Evolutionary conservation across 2,113 vertebrate species (phyloP), one percentile per base, ranked within the genome.

Genomic region (Hydrochoerus hydrochaeris): DNA sequence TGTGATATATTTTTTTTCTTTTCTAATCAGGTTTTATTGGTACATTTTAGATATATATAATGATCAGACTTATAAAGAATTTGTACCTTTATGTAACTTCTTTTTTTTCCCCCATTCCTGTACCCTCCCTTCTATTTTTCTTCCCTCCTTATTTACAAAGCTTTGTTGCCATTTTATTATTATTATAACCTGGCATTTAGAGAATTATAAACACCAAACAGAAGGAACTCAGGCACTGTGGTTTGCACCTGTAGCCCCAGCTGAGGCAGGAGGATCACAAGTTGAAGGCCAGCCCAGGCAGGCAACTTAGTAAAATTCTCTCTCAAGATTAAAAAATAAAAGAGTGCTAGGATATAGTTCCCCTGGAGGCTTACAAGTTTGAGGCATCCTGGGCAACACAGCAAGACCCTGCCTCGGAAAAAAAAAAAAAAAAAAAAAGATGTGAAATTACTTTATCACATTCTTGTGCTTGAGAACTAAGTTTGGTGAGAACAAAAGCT

Each of bases 161-260:
- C 32, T 69, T 69, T 69, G 65, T 69, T n/a, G 17, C 65, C 67
- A 69, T 69, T 69, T 69, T 69, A n/a, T 69, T n/a, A 19, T 38
- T n/a, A 17, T 69, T 69, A 7, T 14, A 16, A 95, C 16, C 46
- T 82, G 12, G 13, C 62, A 83, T 62, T 83, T 41, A 92, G 46
- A 94, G 65, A 69, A 62, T 77, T 88, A 35, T 20, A 65, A 88
- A 69, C 67, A 44, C 90, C 38, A 90, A 44, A 92, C 78, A 92
- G 49, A 54, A 54, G 30, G 26, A 49, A 38, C 30, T 35, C 52
- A 38, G 20, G 35, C 52, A 82, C 77, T 35, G 73, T 46, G 49
- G 8, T 54, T 9, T 9, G 54, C 49, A 80, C 7, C 30, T 80
- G 46, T 52, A 54, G 52, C 30, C 3, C 30, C 49, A 80, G 30